Percentiles rank a stretch among this genome's conserved stretches.
These are phyloP conservation scores for Acanthacorydalis orientalis DNA, from an alignment of 2,888 invertebrate species.

Conservation along the genomic window DNA sequence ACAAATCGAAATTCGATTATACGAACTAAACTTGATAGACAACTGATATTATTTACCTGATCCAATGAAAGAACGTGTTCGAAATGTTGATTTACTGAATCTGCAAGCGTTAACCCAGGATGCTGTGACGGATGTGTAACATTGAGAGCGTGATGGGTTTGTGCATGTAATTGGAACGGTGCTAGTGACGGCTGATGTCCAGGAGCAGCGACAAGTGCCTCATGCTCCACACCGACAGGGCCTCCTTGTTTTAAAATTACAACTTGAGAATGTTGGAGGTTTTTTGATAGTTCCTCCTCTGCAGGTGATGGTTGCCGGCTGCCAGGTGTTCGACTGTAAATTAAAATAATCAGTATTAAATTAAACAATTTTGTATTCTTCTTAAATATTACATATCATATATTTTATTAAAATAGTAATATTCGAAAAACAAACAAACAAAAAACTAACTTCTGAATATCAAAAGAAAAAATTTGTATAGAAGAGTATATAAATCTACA, in stretches of 20 bases:
- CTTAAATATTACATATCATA: too few species aligned
- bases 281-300: conserved; percentile 58
- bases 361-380: too few species aligned
- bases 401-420: too few species aligned
- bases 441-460: too few species aligned
- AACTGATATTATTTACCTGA: conserved; percentile 3
- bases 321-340: conserved; percentile 67
- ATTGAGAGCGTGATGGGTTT: conserved; percentile 27
- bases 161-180: conserved; percentile 18
- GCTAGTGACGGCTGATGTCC: conserved; percentile 26
- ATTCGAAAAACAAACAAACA: too few species aligned
- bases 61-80: conserved; percentile 15
- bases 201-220: conserved; percentile 28
- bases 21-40: too few species aligned
- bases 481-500: too few species aligned
- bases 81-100: conserved; percentile 28
- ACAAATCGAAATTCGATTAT: too few species aligned
- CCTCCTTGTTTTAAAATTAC: conserved; percentile 32
- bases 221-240: conserved; percentile 15
- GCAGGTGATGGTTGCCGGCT: conserved; percentile 87
- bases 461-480: too few species aligned
- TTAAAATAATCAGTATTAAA: conserved; percentile 1
- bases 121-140: conserved; percentile 28
- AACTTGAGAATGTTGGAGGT: conserved; percentile 29
- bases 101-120: conserved; percentile 29